Percentiles rank a stretch among this genome's conserved stretches.
These are phyloP conservation scores for Falco columbarius DNA, from an alignment of 2,797 vertebrate species.

Conservation along the genomic window DNA sequence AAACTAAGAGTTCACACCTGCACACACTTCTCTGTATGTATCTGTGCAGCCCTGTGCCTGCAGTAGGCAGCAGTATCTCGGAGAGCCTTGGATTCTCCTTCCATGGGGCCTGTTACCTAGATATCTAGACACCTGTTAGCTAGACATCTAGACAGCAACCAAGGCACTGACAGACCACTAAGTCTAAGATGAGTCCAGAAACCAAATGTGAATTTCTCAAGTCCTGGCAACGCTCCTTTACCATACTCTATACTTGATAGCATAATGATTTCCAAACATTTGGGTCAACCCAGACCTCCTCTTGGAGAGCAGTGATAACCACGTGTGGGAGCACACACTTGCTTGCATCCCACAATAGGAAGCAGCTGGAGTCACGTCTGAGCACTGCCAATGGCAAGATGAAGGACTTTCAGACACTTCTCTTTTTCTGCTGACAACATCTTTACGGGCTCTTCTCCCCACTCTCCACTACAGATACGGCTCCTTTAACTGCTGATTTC, in stretches of 20 bases:
- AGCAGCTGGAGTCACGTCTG: not conserved
- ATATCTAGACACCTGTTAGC: not conserved
- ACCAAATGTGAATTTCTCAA: not conserved
- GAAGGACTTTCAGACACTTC: not conserved
- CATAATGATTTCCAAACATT: not conserved
- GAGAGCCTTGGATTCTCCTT: not conserved
- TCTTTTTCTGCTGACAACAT: not conserved
- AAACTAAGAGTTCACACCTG: too few species aligned
- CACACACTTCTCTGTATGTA: fast-evolving
- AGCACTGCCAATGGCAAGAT: not conserved
- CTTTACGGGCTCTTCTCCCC: not conserved
- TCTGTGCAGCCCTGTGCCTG: not conserved
- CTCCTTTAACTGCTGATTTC: not conserved
- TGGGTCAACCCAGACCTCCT: not conserved
- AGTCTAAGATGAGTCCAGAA: not conserved
- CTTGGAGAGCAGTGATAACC: not conserved
- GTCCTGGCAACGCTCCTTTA: not conserved
- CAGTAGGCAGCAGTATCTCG: not conserved
- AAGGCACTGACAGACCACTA: not conserved
- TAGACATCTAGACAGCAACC: not conserved
- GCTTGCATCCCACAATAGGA: not conserved
- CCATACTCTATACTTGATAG: not conserved
- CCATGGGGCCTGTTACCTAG: not conserved
- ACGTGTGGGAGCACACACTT: not conserved
- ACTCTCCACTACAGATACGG: not conserved